Conservation (phyloP, 1,140 invertebrate genomes). For the Drosophila orosa region DNA sequence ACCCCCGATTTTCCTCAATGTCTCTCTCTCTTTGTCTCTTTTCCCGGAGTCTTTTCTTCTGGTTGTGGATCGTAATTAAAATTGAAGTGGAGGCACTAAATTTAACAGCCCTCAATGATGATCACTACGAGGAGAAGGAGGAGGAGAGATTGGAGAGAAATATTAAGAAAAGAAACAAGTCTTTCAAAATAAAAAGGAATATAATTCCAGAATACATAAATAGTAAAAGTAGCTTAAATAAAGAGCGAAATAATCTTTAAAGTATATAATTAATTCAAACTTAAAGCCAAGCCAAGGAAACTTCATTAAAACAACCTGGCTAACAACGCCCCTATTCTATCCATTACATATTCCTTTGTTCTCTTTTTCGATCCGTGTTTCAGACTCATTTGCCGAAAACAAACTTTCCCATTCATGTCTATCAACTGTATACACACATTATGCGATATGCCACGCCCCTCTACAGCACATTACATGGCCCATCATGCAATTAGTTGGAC, state of each 20-base stretch:
- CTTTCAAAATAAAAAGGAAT: neutral
- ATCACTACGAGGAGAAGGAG: conserved; percentile 10
- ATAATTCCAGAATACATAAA: neutral
- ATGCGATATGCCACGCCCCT: conserved; percentile 60
- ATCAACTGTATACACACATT: conserved; percentile 57
- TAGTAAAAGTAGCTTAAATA: neutral
- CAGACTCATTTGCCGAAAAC: conserved; percentile 46
- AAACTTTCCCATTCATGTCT: conserved; percentile 47
- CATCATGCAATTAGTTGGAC: conserved; percentile 53
- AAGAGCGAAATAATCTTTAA: neutral
- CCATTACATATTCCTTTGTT: conserved; percentile 35
- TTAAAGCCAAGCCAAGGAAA: neutral
- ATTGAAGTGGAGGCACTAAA: conserved; percentile 82
- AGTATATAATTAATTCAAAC: neutral
- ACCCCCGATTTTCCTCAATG: conserved; percentile 14
- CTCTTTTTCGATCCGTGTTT: conserved; percentile 36
- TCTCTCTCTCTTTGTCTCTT: neutral
- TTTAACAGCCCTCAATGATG: conserved; percentile 77
- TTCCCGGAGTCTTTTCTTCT: conserved; percentile 16
- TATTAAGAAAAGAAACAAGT: neutral
- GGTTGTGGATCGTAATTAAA: conserved; percentile 69
- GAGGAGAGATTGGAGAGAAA: neutral
- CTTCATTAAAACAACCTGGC: neutral
- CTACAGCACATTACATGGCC: conserved; percentile 41
- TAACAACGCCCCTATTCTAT: neutral